A percentile compares a stretch with the other conserved stretches of the same genome.
Conservation (phyloP, 2,113 vertebrate species). For the Ploceus nigricollis region DNA sequence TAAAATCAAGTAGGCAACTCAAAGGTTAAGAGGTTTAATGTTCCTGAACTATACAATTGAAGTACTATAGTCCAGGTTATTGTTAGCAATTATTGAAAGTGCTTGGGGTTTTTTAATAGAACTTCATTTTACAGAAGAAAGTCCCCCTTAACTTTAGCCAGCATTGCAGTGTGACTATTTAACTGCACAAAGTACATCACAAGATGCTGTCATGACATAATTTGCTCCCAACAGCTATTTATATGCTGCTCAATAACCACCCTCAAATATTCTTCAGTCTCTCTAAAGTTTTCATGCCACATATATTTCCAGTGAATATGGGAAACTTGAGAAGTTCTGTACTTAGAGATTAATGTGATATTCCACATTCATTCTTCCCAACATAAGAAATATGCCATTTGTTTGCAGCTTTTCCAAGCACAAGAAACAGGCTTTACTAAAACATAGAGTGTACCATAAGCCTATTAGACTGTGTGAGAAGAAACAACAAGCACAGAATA, state of each 20-base stretch:
- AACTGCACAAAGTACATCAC: background rate
- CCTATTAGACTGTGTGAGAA: background rate
- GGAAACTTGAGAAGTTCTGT: background rate
- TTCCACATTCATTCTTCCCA: background rate
- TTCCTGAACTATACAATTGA: slow-evolving; percentile 65
- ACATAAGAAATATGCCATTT: background rate
- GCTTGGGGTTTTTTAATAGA: background rate
- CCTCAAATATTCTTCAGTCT: background rate
- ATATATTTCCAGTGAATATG: background rate
- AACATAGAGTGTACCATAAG: background rate
- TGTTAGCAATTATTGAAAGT: slow-evolving; percentile 65
- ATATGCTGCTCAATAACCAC: background rate
- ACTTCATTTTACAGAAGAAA: slow-evolving; percentile 31
- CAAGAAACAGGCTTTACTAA: background rate
- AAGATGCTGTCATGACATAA: background rate
- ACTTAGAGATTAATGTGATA: background rate
- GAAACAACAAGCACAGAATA: background rate
- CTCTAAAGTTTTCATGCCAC: background rate
- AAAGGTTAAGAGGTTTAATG: slow-evolving; percentile 74
- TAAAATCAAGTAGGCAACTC: slow-evolving; percentile 71
- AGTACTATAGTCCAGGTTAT: slow-evolving; percentile 57
- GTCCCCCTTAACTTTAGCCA: background rate
- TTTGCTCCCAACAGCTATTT: background rate
- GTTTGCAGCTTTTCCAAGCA: background rate
- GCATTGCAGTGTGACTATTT: background rate